Evolutionary conservation across 2,113 vertebrate genomes (phyloP), one percentile per base, ranked within the genome.

Genomic region (Antigone vipio): DNA sequence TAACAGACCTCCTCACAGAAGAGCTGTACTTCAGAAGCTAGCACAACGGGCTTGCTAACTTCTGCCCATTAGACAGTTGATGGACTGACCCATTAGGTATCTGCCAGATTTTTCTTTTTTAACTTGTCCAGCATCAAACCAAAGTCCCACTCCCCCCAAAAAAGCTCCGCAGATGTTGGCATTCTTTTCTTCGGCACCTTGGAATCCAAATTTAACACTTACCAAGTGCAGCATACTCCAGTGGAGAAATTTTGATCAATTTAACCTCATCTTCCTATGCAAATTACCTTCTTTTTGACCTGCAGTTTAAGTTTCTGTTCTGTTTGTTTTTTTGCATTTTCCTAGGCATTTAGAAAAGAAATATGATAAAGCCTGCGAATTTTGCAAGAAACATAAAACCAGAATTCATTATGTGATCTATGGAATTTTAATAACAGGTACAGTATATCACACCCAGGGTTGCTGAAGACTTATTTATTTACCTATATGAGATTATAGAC

Each of bases 391-490:
- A 74, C 96, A 98, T 79, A 98, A 96, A 95, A 83, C 85, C 34
- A 94, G 49, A 80, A 95, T 99, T 92, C 34, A 1, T 4, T 84
- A 95, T 85, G 88, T 94, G 38, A 60, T 97, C 62, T 88, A 90
- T 49, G 96, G 98, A 75, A 85, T 98, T 97, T 96, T 99, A 86
- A 68, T 98, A 94, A 89, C 98, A 98, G 98, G 99, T 99, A 97
- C 16, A 67, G 79, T 95, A 82, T 81, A 52, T 62, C 53, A 78
- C 6, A 71, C 9, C 7, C 5, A 20, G 12, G 18, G 16, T 23
- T 47, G 44, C 7, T 80, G 44, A 89, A 81, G 16, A 5, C 12
- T 68, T 72, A 5, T 67, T 74, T 94, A 30, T 78, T 89, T 86
- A 71, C 21, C 6, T 56, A 1, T 59, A 19, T 32, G 32, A 85